Evolutionary conservation across 2,888 invertebrate species (phyloP).

Genomic region (Caenorhabditis afra): DNA sequence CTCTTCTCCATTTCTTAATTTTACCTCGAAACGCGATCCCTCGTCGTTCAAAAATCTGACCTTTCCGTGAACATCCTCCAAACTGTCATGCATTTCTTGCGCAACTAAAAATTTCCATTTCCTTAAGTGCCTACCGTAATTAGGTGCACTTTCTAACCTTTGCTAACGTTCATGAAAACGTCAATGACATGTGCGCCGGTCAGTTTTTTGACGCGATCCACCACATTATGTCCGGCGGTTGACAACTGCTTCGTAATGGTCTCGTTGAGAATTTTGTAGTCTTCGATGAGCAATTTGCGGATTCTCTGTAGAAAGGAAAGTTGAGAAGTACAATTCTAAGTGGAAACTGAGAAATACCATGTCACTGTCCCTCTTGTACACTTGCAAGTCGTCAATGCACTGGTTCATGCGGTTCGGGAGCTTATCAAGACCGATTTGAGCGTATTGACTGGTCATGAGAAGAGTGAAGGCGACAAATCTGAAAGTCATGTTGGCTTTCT

Average conservation of each 20-base stretch:
- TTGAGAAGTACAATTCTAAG: neutral
- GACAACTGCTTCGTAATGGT: constrained; percentile 69
- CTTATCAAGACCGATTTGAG: constrained; percentile 76
- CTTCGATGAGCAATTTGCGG: constrained; percentile 76
- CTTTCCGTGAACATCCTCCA: constrained; percentile 54
- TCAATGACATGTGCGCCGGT: constrained; percentile 77
- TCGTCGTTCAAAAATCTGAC: constrained; percentile 65
- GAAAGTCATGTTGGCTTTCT: constrained; percentile 15
- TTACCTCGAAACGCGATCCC: constrained; percentile 60
- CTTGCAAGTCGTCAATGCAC: constrained; percentile 77
- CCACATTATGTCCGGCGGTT: constrained; percentile 70
- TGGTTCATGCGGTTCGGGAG: constrained; percentile 77
- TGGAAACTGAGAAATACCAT: constrained; percentile 64
- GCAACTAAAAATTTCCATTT: constrained; percentile 58
- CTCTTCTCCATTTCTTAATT: neutral
- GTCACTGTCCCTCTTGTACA: constrained; percentile 78
- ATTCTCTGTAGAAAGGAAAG: constrained; percentile 70
- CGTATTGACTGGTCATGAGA: constrained; percentile 78
- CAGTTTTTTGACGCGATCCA: constrained; percentile 72
- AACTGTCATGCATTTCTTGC: constrained; percentile 55
- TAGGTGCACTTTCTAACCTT: constrained; percentile 38
- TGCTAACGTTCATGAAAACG: constrained; percentile 68
- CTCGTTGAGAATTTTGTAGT: constrained; percentile 72
- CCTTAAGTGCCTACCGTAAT: neutral
- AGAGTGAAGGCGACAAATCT: constrained; percentile 76